phyloP scores from a whole-genome alignment of 2,113 vertebrate species.

The Pavo muticus region DNA sequence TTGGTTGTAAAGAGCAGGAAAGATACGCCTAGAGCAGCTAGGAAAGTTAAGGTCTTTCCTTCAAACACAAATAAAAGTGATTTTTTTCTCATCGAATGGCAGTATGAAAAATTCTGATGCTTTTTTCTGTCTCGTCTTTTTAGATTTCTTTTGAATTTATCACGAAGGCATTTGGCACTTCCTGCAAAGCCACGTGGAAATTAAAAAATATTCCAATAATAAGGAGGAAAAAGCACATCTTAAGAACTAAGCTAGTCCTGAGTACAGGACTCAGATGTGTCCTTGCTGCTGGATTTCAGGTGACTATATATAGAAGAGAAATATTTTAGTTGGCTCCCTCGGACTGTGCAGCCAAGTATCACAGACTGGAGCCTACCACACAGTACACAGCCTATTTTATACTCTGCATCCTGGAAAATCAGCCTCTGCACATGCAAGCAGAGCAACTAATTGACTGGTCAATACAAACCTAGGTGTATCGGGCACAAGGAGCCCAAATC shows the following conservation, averaged over 20 bases:
- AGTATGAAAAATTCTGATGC: not conserved
- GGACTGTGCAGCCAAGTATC: slow-evolving; percentile 43
- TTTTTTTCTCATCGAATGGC: not conserved
- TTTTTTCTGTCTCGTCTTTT: not conserved
- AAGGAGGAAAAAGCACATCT: slow-evolving; percentile 1
- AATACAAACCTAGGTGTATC: not conserved
- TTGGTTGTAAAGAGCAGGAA: not conserved
- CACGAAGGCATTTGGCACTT: not conserved
- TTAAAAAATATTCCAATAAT: not conserved
- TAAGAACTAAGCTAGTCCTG: not conserved
- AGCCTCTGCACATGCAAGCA: slow-evolving; percentile 24
- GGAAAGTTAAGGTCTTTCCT: not conserved
- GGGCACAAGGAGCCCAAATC: not conserved
- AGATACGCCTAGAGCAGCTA: not conserved
- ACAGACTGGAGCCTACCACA: slow-evolving; percentile 26
- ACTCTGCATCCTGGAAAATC: slow-evolving; percentile 50
- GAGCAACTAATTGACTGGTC: slow-evolving; percentile 12
- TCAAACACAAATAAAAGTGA: not conserved
- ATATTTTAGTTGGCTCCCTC: slow-evolving; percentile 65
- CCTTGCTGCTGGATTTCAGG: slow-evolving; percentile 36
- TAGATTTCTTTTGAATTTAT: not conserved
- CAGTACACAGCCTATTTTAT: slow-evolving; percentile 41
- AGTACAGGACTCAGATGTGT: not conserved
- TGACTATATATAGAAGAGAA: slow-evolving; percentile 65
- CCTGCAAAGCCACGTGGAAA: not conserved